A percentile compares a stretch with the other conserved stretches of the same genome.
phyloP scores from a whole-genome alignment of 2,888 invertebrate genomes.

The Lydus trimaculatus region DNA sequence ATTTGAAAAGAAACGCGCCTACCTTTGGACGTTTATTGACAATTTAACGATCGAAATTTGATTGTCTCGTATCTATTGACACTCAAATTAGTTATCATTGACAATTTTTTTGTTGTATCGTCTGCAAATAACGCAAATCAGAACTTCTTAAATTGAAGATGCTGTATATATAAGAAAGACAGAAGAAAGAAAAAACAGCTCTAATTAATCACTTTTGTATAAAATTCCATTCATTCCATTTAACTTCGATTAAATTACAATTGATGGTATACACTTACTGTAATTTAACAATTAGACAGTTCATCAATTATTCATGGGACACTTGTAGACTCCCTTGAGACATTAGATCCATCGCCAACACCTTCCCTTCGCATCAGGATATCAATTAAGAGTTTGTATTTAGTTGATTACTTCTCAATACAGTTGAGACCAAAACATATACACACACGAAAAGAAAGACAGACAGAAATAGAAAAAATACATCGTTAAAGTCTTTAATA shows the following conservation, averaged over 20 bases:
- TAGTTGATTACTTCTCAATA: background rate
- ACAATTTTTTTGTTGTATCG: too few species aligned
- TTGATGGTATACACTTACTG: conserved; percentile 20
- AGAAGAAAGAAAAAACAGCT: too few species aligned
- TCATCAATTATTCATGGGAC: conserved; percentile 32
- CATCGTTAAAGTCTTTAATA: background rate
- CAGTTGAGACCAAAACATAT: background rate
- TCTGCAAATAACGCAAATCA: too few species aligned
- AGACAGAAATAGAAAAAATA: background rate
- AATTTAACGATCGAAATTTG: too few species aligned
- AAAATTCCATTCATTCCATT: background rate
- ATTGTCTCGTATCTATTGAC: too few species aligned
- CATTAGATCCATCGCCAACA: background rate
- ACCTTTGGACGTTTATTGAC: too few species aligned
- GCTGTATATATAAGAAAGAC: too few species aligned
- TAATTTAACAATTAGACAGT: conserved; percentile 30
- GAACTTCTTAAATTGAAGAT: too few species aligned
- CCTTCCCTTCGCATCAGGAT: background rate
- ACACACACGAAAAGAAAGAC: too few species aligned
- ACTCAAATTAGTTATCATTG: too few species aligned
- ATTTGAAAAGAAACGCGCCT: too few species aligned
- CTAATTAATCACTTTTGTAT: too few species aligned
- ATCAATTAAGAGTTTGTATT: background rate
- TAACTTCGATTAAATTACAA: conserved; percentile 29
- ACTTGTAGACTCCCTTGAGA: background rate